Conservation (phyloP, 2,113 vertebrate species). For the Alces alces region DNA sequence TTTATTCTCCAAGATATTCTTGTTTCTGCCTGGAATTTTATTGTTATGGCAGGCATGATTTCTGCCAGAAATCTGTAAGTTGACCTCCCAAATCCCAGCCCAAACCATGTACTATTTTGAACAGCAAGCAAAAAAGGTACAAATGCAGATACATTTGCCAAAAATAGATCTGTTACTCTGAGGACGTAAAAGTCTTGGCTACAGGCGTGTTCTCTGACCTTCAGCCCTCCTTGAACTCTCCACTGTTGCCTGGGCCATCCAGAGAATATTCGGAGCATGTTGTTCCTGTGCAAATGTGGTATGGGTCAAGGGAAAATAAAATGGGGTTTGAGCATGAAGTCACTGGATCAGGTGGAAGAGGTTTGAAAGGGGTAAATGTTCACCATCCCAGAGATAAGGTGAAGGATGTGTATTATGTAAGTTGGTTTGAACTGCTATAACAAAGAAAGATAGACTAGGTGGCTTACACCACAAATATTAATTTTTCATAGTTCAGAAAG, state of each 20-base stretch:
- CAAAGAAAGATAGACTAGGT: background rate
- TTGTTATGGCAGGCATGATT: background rate
- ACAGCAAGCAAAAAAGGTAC: background rate
- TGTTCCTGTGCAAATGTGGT: background rate
- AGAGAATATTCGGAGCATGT: background rate
- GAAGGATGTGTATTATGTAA: background rate
- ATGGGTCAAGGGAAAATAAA: background rate
- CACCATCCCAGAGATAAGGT: background rate
- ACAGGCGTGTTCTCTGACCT: background rate
- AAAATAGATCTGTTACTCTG: background rate
- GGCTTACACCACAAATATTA: background rate
- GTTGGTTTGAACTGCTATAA: background rate
- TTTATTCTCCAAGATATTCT: background rate
- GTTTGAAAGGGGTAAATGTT: background rate
- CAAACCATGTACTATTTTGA: background rate
- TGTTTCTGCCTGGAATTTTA: background rate
- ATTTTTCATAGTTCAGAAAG: background rate
- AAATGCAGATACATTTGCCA: background rate
- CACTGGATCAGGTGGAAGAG: background rate
- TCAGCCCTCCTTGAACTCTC: background rate
- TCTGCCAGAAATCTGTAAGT: background rate
- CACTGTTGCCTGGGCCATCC: background rate
- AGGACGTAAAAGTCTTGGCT: background rate
- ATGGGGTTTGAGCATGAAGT: background rate
- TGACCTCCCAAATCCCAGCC: background rate